Evolutionary conservation across 2,797 vertebrate species (phyloP), one percentile per base, ranked within the genome.

Genomic region (Megaceryle alcyon): DNA sequence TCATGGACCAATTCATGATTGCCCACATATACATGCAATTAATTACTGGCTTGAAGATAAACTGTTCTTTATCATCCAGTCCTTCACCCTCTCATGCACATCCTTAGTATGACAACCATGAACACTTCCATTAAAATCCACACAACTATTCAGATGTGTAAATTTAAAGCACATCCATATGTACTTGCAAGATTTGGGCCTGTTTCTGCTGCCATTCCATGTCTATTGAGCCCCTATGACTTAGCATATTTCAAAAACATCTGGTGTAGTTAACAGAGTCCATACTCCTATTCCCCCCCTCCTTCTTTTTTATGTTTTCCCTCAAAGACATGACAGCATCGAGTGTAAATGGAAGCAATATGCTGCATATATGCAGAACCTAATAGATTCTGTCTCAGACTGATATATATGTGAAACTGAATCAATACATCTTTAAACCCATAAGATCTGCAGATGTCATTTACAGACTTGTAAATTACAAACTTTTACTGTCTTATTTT

Each of bases 401-500:
- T 94, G 92, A 95, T 77, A 54, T 82, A 90, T 18, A 53, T 53
- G 86, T 82, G 41, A 95, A 86, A 93, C 49, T 86, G 82, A 94
- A 86, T 64, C 79, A 95, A 95, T 94, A 71, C 59, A 39, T 92
- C 96, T 96, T 64, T 80, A 95, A 90, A 90, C 75, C 82, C 92
- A 31, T 93, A 93, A 97, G 95, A 97, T 94, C 94, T 95, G 88
- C 90, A 94, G 88, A 94, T 94, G 92, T 48, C 70, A 95, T 93
- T 95, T 97, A 97, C 68, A 66, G 90, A 43, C 90, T 88, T 96
- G 93, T 97, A 97, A 97, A 97, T 97, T 95, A 56, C 54, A 94
- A 97, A 95, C 61, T 96, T 97, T 93, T 86, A 91, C 77, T 96
- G 65, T 85, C 90, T 96, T 82, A 96, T 94, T 96, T 95, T 94